These are phyloP conservation scores for Holothuria scabra DNA, from an alignment of 53 echinoderm and acorn worm genomes.

Conservation along the genomic window DNA sequence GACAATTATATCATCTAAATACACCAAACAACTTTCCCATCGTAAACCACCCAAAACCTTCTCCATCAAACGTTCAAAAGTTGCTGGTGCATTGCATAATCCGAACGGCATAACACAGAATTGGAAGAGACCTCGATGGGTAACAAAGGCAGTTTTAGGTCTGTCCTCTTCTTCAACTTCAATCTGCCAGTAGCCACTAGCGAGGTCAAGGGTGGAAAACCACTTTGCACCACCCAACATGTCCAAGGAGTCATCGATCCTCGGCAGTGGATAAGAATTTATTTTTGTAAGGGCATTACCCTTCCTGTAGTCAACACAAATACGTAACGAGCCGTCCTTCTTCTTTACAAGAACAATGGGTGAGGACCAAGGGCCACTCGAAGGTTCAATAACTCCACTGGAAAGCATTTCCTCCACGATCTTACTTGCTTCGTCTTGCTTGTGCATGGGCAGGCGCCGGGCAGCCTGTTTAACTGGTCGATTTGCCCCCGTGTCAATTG, in stretches of 20 bases:
- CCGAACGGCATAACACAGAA: too few relatives aligned
- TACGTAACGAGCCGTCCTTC: slow-evolving; percentile 41
- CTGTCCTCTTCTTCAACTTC: too few relatives aligned
- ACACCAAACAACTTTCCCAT: too few relatives aligned
- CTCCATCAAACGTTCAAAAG: too few relatives aligned
- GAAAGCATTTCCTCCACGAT: slow-evolving; percentile 47
- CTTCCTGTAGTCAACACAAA: slow-evolving; percentile 55
- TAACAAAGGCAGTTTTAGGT: too few relatives aligned
- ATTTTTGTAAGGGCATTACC: slow-evolving; percentile 35
- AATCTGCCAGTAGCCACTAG: too few relatives aligned
- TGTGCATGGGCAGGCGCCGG: slow-evolving; percentile 28
- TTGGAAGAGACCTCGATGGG: too few relatives aligned
- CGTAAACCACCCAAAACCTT: too few relatives aligned
- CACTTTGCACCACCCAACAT: slow-evolving; percentile 9
- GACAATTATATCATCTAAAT: too few relatives aligned
- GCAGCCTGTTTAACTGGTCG: slow-evolving; percentile 56
- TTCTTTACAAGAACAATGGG: slow-evolving; percentile 48
- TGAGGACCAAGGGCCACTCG: slow-evolving; percentile 61
- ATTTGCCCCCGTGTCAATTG: slow-evolving; percentile 49
- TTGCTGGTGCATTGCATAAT: too few relatives aligned
- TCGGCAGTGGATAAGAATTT: slow-evolving; percentile 52
- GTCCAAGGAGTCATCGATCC: slow-evolving; percentile 47
- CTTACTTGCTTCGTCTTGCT: slow-evolving; percentile 49
- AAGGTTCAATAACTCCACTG: slow-evolving; percentile 51
- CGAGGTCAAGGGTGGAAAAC: too few relatives aligned